Base-by-base conservation (phyloP, 92 coral and sea anemone species). In the Zoanthus sociatus region DNA sequence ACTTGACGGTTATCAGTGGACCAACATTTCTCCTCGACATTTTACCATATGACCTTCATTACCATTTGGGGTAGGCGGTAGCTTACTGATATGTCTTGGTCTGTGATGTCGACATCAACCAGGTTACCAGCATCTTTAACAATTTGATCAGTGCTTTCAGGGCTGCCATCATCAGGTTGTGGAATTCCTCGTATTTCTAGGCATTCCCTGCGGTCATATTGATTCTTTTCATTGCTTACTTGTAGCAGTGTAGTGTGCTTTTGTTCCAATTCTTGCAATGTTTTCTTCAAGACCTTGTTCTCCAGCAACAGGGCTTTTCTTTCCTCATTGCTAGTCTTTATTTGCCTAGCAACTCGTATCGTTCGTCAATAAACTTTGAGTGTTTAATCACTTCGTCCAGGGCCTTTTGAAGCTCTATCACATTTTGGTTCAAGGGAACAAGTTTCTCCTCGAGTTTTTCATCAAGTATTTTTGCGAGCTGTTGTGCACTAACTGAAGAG, bases 291-390 rank as follows among this genome's bases (percentile, higher is more conserved):
- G 44, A 20, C 73, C 5, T 68, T 68, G 76, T 71, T 71, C 50
- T 71, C 76, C 76, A 71, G 53, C 85, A 11, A 79, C 53, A 79
- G 85, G 50, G 87, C 54, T 83, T 83, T 69, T n/a, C 79, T 83
- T 83, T 83, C 87, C 15, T 83, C 87, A 67, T 50, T 32, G 77
- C 77, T 47, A 54, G 76, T 69, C 67, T 20, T 70, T 48, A 83
- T 70, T 83, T 69, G 54, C 48, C 61, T 70, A 83, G 61, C 50
- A 83, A 15, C 48, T 83, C 79, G 47, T 83, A 70, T 12, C 70
- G 69, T 32, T 45, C 66, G 18, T 68, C 87, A 83, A 83, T 46
- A 78, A 83, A 83, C 44, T 70, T 83, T 20, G 87, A 66, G 87
- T 83, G 87, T 66, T 70, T 37, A 37, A 37, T 37, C 42, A 37